Conservation (phyloP, 2,888 invertebrate genomes). For the Minunthozetes semirufus region DNA sequence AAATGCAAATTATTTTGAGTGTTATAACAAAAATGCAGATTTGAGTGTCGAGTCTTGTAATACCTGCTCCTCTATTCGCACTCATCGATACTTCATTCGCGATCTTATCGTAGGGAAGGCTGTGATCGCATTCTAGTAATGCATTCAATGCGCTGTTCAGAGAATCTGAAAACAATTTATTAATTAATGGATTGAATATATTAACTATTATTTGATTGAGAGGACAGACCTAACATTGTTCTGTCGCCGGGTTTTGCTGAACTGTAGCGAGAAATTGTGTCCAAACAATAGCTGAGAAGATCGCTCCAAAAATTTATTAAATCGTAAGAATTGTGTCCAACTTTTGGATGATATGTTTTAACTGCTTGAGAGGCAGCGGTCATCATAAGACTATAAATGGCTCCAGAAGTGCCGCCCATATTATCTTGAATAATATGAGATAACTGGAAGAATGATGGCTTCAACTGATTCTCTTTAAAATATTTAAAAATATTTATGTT, state of each 20-base stretch:
- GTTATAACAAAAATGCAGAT: conserved; percentile 39
- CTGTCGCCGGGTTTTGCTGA: conserved; percentile 66
- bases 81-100: conserved; percentile 7
- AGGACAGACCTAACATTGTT: conserved; percentile 58
- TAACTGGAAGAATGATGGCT: conserved; percentile 43
- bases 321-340: neutral
- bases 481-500: too few species aligned
- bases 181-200: neutral
- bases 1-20: neutral
- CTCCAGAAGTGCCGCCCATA: conserved; percentile 74
- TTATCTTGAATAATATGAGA: conserved; percentile 56
- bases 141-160: neutral
- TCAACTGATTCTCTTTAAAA: conserved; percentile 20
- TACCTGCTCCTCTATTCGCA: conserved; percentile 15
- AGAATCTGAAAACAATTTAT: neutral
- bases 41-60: conserved; percentile 44
- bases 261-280: conserved; percentile 62
- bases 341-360: too few species aligned
- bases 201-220: neutral
- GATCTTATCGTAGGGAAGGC: neutral
- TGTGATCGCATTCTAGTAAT: conserved; percentile 22
- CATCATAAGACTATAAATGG: conserved; percentile 68
- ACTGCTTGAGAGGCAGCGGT: conserved; percentile 55
- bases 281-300: conserved; percentile 51
- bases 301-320: conserved; percentile 32